Evolutionary conservation across 2,797 vertebrate genomes (phyloP).

Genomic region (Lepidocolaptes lacrymiger): DNA sequence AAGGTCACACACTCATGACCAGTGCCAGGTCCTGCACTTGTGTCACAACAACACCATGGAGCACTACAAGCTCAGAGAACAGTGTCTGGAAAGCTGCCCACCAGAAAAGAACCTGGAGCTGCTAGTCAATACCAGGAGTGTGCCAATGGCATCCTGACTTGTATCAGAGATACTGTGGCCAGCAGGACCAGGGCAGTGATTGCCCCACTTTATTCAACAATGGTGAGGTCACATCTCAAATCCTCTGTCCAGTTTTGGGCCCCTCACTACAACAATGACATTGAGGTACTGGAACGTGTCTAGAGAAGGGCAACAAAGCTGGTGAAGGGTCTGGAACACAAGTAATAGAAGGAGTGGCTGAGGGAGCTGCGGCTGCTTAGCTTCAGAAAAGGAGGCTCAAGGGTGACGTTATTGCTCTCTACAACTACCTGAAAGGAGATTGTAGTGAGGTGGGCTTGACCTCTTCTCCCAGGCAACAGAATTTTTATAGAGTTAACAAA

Average conservation of each 20-base stretch:
- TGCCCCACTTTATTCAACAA: too few relatives aligned
- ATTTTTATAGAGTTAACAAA: not conserved
- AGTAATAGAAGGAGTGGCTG: not conserved
- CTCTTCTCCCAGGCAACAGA: not conserved
- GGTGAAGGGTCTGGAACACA: not conserved
- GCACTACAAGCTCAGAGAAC: not conserved
- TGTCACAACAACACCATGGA: not conserved
- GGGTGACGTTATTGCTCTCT: not conserved
- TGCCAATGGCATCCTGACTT: not conserved
- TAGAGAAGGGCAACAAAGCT: not conserved
- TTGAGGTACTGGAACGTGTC: not conserved
- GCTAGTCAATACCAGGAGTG: not conserved
- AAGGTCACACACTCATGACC: not conserved
- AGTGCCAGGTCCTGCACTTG: not conserved
- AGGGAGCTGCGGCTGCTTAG: not conserved
- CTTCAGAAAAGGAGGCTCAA: not conserved
- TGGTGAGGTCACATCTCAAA: not conserved
- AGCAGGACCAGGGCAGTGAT: not conserved
- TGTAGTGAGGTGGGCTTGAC: fast-evolving
- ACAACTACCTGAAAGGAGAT: not conserved
- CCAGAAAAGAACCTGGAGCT: fast-evolving
- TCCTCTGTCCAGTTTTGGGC: not conserved
- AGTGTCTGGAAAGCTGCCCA: not conserved
- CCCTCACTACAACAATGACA: not conserved
- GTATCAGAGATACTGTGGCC: not conserved